A percentile compares a stretch with the other conserved stretches of the same genome.
These are phyloP conservation scores for Callipepla squamata DNA, from an alignment of 2,113 vertebrate species.

Conservation along the genomic window DNA sequence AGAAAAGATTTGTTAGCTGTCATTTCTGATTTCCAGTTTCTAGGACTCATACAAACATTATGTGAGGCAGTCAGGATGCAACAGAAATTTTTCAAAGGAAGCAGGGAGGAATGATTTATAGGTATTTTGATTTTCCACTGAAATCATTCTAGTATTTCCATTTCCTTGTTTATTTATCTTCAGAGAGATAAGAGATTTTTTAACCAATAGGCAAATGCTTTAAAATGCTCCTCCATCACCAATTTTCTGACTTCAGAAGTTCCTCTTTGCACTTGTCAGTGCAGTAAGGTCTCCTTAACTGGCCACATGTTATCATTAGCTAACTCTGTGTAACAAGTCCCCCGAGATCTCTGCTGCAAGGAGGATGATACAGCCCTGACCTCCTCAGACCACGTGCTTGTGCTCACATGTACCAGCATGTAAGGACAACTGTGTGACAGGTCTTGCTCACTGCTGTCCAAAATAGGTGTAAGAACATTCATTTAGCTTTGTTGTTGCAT, in stretches of 20 bases:
- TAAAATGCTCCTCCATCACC: neutral
- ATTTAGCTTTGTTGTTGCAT: neutral
- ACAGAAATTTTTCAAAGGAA: neutral
- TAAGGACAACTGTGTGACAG: neutral
- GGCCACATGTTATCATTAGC: neutral
- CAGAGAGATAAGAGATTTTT: neutral
- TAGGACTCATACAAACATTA: rapidly evolving
- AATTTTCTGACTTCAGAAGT: neutral
- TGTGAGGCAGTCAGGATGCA: rapidly evolving
- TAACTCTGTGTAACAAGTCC: neutral
- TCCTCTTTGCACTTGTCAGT: neutral
- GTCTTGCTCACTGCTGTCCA: neutral
- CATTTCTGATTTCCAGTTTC: neutral
- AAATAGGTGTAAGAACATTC: rapidly evolving
- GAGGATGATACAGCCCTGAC: neutral
- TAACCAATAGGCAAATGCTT: neutral
- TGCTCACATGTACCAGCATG: rapidly evolving
- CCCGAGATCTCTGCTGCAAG: neutral
- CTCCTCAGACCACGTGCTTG: neutral
- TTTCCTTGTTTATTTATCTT: neutral
- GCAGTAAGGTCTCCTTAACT: neutral
- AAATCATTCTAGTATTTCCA: neutral
- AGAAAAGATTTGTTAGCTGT: neutral
- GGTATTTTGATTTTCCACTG: neutral
- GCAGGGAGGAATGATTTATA: neutral